A percentile compares a stretch with the other conserved stretches of the same genome.
Evolutionary conservation across 30 jellyfish, hydroid and myxozoan genomes (phyloP).

Genomic region (Haliclystus octoradiatus): DNA sequence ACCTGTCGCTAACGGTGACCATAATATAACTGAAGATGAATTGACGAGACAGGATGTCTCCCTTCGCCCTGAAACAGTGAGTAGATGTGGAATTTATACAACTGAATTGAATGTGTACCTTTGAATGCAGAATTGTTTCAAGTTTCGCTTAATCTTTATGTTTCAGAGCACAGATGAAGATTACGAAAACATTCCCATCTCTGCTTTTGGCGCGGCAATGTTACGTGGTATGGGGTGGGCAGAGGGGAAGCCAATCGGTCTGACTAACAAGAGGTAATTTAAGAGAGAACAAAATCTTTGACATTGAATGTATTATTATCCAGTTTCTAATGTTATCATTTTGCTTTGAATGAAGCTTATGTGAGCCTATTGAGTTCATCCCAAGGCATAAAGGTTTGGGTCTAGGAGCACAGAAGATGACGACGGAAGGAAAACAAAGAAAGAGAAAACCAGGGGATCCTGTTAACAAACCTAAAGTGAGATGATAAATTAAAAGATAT

Average conservation of each 20-base stretch:
- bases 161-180: constrained; percentile 78
- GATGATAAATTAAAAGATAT: no score
- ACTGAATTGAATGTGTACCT: background rate
- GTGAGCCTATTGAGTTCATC: constrained; percentile 92
- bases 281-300: background rate
- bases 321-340: no score
- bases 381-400: constrained; percentile 98
- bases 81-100: background rate
- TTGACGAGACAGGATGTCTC: constrained; percentile 43
- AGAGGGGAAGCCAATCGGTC: constrained; percentile 93
- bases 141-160: background rate
- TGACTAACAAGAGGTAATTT: constrained; percentile 81
- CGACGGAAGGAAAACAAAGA: constrained; percentile 28
- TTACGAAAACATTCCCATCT: constrained; percentile 70
- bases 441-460: constrained; percentile 75
- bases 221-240: constrained; percentile 98
- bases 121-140: background rate
- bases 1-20: constrained; percentile 14
- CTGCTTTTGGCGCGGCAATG: constrained; percentile 93
- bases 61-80: constrained; percentile 67
- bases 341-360: no score
- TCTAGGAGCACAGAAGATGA: constrained; percentile 85
- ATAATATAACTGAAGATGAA: constrained; percentile 25
- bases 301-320: no score
- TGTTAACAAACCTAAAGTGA: background rate